Percentiles rank a stretch among this genome's conserved stretches.
These are phyloP conservation scores for Cryptotermes secundus DNA, from an alignment of 1,140 invertebrate genomes.

Conservation along the genomic window DNA sequence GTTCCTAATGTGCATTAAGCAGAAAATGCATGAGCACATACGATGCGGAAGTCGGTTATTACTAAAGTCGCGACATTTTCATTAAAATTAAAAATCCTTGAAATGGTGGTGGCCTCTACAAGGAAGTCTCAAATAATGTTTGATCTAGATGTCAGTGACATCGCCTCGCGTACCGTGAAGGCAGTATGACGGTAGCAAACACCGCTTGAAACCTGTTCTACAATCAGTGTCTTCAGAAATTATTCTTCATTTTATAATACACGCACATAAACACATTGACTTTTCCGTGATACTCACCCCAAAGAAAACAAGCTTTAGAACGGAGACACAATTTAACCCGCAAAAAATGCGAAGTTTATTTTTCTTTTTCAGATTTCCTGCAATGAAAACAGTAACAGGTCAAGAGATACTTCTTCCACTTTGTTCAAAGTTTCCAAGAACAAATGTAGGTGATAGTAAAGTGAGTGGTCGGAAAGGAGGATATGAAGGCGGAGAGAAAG, in stretches of 20 bases:
- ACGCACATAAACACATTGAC: not conserved
- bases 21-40: not conserved
- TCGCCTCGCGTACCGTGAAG: not conserved
- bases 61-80: too few species aligned
- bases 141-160: not conserved
- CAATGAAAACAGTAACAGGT: not conserved
- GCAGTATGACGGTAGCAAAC: not conserved
- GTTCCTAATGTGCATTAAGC: not conserved
- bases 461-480: not conserved
- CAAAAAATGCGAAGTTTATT: not conserved
- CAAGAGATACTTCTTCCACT: slow-evolving; percentile 20
- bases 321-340: not conserved
- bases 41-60: too few species aligned
- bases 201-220: not conserved
- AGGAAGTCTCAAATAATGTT: not conserved
- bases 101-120: not conserved
- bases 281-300: not conserved
- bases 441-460: not conserved
- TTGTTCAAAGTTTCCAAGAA: not conserved
- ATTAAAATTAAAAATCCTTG: too few species aligned
- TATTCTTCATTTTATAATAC: not conserved
- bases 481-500: not conserved
- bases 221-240: not conserved
- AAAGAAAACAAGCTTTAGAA: not conserved
- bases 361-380: not conserved